Evolutionary conservation across 2,113 vertebrate species (phyloP).

Genomic region (Datnioides undecimradiatus): DNA sequence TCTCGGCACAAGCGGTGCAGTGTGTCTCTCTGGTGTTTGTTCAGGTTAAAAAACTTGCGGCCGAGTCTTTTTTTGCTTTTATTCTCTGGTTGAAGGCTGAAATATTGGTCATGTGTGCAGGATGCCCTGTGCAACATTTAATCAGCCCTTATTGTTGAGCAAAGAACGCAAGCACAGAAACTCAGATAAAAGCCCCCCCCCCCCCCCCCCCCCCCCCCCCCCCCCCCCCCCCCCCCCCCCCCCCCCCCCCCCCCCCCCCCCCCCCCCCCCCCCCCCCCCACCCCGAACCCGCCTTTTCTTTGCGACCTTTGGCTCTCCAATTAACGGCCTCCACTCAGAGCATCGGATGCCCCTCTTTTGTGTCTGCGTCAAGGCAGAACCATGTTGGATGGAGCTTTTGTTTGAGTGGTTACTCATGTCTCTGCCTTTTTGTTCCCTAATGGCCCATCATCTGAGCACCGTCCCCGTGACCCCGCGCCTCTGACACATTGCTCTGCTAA

Average conservation of each 20-base stretch:
- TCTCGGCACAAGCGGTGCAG: neutral
- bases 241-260: neutral
- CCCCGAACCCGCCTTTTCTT: conserved; percentile 5
- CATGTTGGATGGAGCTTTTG: conserved; percentile 60
- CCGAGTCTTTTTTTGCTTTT: neutral
- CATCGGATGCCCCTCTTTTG: conserved; percentile 40
- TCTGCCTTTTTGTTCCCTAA: conserved; percentile 64
- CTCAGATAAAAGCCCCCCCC: conserved; percentile 15
- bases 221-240: neutral
- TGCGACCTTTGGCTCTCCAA: conserved; percentile 59
- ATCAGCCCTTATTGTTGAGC: conserved; percentile 20
- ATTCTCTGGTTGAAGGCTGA: neutral
- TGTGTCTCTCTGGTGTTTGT: neutral
- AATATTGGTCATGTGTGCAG: neutral
- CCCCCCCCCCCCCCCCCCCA: neutral
- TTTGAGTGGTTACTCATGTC: conserved; percentile 53
- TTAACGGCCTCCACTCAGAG: conserved; percentile 51
- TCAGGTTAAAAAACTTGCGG: neutral
- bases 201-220: neutral
- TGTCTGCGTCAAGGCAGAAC: conserved; percentile 35
- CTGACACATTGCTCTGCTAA: conserved; percentile 43
- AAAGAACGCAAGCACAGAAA: neutral
- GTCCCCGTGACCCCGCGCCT: conserved; percentile 48
- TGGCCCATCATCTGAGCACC: conserved; percentile 64
- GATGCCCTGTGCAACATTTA: neutral